phyloP scores from a whole-genome alignment of 2,113 vertebrate species.

The Todiramphus saurophagus region DNA sequence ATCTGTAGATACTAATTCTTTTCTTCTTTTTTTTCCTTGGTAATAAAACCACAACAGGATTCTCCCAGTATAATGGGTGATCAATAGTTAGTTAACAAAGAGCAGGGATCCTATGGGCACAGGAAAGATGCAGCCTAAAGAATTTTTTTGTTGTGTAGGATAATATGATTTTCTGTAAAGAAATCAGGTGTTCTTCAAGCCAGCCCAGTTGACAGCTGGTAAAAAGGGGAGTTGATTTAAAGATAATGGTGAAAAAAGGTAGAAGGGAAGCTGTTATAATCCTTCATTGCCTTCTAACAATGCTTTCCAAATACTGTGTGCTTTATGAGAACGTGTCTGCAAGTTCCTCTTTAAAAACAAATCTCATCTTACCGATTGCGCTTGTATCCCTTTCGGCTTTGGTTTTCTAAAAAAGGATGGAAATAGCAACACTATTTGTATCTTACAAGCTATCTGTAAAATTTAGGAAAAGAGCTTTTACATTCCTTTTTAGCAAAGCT shows the following conservation, averaged over 20 bases:
- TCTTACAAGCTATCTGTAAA: not conserved
- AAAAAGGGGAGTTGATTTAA: not conserved
- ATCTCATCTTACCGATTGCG: not conserved
- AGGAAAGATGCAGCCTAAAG: not conserved
- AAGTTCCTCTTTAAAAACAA: not conserved
- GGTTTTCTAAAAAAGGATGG: not conserved
- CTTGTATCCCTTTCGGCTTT: not conserved
- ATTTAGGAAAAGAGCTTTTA: not conserved
- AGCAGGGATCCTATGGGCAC: not conserved
- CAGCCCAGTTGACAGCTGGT: not conserved
- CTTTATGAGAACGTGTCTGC: not conserved
- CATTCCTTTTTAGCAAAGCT: not conserved
- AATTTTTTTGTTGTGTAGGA: not conserved
- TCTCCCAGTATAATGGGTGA: not conserved
- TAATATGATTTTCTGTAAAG: not conserved
- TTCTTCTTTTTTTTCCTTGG: not conserved
- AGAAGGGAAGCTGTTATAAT: not conserved
- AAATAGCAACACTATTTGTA: not conserved
- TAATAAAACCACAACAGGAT: not conserved
- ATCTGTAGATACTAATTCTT: not conserved
- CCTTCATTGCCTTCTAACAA: not conserved
- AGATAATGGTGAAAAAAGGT: not conserved
- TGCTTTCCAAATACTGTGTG: not conserved
- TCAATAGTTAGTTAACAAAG: not conserved
- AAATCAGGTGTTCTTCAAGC: not conserved